Base-by-base conservation (phyloP, 2,888 invertebrate genomes). In the Imbricaverruca yamaguchii region DNA sequence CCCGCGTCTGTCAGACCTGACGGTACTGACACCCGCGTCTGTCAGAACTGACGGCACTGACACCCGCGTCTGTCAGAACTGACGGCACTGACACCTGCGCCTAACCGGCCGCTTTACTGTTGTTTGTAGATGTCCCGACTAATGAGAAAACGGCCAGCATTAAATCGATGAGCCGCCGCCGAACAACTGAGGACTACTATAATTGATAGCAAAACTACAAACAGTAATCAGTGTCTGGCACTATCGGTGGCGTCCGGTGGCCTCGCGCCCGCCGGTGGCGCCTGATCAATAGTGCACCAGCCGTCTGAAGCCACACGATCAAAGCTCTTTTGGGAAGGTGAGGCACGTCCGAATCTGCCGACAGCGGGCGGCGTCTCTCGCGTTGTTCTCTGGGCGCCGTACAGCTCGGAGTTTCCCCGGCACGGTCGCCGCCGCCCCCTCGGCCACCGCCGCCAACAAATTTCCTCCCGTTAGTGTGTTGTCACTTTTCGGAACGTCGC, bases 121-220 rank as follows among this genome's bases (percentile, higher is more conserved):
- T 74, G 74, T 74, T 74, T 74, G 74, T 74, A 74, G 55, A 74
- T 74, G 74, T 21, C 21, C 21, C 12, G 21, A 15, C 23, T 74
- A 74, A 74, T 74, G 74, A 55, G 74, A 55, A 15, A 55, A 74
- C 74, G 74, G 74, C 74, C 59, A 15, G 53, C 10, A 74, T 21
- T 74, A 23, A 69, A 74, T 74, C 74, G 74, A 74, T 74, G 74
- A 21, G 55, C 74, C 55, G 21, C 21, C 59, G 59, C 55, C 39
- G 53, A 74, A 53, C 74, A 55, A 55, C 74, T 53, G 74, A 53
- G 53, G 74, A 53, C 11, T 21, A 53, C 74, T 74, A 55, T 74
- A 74, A 74, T 74, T 74, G 74, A 74, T 74, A 74, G 74, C 74
- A 74, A 74, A 74, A 74, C 74, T 74, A 74, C 74, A 74, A 74